Conservation (phyloP, 2,797 vertebrate genomes). For the Anguilla marmorata region DNA sequence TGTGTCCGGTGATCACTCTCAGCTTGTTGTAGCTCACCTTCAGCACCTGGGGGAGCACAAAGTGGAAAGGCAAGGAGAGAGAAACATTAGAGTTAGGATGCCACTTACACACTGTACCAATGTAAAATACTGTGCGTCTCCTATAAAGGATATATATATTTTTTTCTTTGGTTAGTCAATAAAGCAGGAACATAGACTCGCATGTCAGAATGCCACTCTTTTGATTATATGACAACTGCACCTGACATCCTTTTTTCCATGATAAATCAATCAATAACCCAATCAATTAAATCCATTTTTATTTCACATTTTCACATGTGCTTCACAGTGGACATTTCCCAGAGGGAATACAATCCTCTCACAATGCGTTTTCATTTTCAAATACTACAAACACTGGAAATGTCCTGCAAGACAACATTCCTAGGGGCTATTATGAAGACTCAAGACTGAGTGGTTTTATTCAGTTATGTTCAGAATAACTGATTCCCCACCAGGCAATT, state of each 20-base stretch:
- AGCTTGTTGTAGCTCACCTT: constrained; percentile 96
- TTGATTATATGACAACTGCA: neutral
- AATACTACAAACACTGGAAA: neutral
- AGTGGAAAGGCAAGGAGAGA: constrained; percentile 25
- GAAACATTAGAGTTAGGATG: neutral
- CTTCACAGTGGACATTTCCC: neutral
- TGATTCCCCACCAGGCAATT: neutral
- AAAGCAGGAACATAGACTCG: neutral
- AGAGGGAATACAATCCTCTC: neutral
- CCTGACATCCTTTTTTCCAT: neutral
- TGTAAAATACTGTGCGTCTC: neutral
- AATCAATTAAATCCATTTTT: neutral
- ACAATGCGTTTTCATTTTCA: neutral
- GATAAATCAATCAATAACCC: neutral
- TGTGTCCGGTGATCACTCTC: constrained; percentile 69
- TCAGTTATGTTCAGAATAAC: neutral
- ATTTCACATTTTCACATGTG: neutral
- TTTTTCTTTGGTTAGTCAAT: neutral
- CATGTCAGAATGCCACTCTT: neutral
- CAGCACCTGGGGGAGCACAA: constrained; percentile 74
- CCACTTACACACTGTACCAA: neutral
- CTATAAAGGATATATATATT: neutral
- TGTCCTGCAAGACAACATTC: neutral
- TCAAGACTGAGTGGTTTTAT: neutral
- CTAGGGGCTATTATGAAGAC: neutral